phyloP scores from a whole-genome alignment of 2,113 vertebrate species.

The Bolborhynchus lineola region DNA sequence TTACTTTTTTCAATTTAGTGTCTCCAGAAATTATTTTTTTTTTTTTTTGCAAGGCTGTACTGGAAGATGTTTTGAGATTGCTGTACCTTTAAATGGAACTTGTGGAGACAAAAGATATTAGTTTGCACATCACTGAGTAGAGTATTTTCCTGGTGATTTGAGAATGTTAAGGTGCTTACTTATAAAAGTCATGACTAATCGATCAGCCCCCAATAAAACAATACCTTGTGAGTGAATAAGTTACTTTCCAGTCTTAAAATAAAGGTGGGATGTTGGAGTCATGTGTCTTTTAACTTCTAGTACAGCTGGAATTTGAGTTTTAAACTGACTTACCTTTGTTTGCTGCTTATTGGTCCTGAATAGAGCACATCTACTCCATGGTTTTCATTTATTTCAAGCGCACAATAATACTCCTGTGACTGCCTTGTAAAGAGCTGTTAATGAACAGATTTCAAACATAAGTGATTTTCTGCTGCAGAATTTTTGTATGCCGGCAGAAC shows the following conservation, averaged over 20 bases:
- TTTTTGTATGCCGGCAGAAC: background rate
- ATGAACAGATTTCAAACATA: background rate
- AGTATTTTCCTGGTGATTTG: conserved; percentile 18
- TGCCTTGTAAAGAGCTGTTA: background rate
- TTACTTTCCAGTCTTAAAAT: conserved; percentile 55
- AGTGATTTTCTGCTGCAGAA: background rate
- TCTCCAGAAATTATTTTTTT: background rate
- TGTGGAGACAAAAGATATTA: background rate
- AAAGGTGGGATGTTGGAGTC: conserved; percentile 29
- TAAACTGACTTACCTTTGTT: background rate
- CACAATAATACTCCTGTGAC: background rate
- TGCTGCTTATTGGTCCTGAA: background rate
- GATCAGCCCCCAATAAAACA: background rate
- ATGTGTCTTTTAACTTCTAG: background rate
- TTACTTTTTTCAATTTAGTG: background rate
- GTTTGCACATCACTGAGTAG: conserved; percentile 41
- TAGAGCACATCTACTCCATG: background rate
- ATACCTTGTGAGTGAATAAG: conserved; percentile 24
- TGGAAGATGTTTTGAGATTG: conserved; percentile 5
- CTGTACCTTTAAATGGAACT: conserved; percentile 35
- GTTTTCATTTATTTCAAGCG: conserved; percentile 30
- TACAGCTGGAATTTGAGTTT: background rate
- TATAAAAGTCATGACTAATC: conserved; percentile 1
- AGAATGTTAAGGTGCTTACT: conserved; percentile 12
- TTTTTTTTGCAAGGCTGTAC: background rate